Base-by-base conservation (phyloP, 1,140 invertebrate species). In the Caenorhabditis inopinata region DNA sequence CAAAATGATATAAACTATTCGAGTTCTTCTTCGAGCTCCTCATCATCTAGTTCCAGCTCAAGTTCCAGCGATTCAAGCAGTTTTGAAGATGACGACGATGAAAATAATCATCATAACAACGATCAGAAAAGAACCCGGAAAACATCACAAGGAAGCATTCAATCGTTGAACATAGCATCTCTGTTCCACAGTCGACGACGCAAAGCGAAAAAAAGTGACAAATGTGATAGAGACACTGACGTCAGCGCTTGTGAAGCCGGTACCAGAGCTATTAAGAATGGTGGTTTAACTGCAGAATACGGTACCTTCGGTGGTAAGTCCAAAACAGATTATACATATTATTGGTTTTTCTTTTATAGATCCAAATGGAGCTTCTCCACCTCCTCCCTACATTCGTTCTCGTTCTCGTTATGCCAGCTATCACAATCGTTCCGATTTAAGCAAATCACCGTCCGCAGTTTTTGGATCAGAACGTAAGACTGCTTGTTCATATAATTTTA, bases 1-100 rank as follows among this genome's bases (percentile, higher is more conserved):
- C 90, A 90, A 58, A 85, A 90, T 38, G 90, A 90, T 32, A 83
- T 90, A 49, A 86, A 88, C 76, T 76, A 76, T 32, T 76, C 25
- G 12, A 79, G 53, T 48, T 83, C 82, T 21, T 82, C 85, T 1
- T 51, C 85, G 14, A 32, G 79, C 35, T 82, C 84, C 18, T 81
- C 79, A 12, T 81, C 79, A 16, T 68, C 74, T 14, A 42, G 42
- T 29, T 76, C 74, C 1, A 47, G 38, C 29, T 81, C 79, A 18
- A 76, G 74, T 51, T 83, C 82, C 5, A 79, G 74, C 25, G 80
- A 74, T 53, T n/a, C 75, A 2, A 68, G 51, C 27, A 74, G 48
- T 38, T 76, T 45, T 38, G 82, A 83, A 12, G 75, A 79, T 23
- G 76, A 82, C 14, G 78, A 80, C 14, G 74, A 58, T 45, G 74